These are phyloP conservation scores for Pyrrhura leucotis DNA, from an alignment of 2,797 vertebrate genomes.

Conservation along the genomic window DNA sequence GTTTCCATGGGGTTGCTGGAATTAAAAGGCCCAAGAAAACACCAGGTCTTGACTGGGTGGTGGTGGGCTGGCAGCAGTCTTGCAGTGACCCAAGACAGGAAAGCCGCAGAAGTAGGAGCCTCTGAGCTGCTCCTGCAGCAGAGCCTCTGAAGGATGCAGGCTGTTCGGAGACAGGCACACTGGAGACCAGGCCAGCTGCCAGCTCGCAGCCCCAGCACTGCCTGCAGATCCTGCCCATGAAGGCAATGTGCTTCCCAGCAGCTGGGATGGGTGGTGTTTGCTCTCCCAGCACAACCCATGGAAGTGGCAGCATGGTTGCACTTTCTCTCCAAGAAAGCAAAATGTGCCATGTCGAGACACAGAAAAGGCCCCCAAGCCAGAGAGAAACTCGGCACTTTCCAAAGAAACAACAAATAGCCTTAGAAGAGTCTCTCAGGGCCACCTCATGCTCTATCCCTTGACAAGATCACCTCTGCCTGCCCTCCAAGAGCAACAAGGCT, in stretches of 20 bases:
- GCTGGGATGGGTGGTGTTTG: neutral
- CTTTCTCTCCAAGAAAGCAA: neutral
- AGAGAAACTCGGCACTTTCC: neutral
- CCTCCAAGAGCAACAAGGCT: neutral
- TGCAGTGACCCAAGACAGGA: neutral
- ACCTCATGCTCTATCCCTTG: fast-evolving
- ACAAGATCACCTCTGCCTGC: neutral
- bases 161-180: neutral
- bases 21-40: neutral
- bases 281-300: neutral
- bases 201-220: neutral
- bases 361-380: neutral
- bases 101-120: neutral
- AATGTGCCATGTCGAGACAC: neutral
- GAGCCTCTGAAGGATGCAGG: neutral
- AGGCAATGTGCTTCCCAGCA: neutral
- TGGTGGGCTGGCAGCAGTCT: neutral
- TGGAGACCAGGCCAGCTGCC: neutral
- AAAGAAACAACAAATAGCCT: neutral
- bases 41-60: neutral
- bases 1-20: neutral
- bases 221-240: neutral
- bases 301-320: neutral
- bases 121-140: neutral
- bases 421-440: neutral